phyloP scores from a whole-genome alignment of 2,113 vertebrate genomes.

The Chrysochloris asiatica region DNA sequence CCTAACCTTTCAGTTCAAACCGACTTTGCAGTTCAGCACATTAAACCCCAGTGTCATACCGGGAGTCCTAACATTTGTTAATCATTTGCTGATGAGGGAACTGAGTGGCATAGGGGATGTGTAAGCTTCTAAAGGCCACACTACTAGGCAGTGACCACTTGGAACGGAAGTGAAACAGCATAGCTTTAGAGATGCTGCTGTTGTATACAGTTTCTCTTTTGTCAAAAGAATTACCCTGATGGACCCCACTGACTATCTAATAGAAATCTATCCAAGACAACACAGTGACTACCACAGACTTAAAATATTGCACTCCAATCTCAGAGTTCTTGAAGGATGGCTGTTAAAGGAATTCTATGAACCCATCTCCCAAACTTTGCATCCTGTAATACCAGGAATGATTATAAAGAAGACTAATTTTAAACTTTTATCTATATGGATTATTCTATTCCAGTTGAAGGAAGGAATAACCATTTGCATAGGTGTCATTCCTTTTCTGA shows the following conservation, averaged over 20 bases:
- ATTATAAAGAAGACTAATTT: background rate
- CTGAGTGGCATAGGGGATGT: background rate
- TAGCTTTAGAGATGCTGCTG: background rate
- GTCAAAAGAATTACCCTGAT: background rate
- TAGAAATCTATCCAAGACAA: constrained; percentile 1
- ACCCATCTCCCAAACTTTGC: background rate
- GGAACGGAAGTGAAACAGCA: background rate
- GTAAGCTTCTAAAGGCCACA: background rate
- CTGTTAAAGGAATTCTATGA: background rate
- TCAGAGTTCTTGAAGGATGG: background rate
- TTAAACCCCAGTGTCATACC: too few relatives aligned
- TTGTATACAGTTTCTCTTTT: background rate
- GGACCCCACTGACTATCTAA: background rate
- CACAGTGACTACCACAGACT: too few relatives aligned
- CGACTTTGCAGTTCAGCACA: too few relatives aligned
- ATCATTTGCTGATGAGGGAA: background rate
- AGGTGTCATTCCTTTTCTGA: background rate
- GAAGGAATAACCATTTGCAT: background rate
- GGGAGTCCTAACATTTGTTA: background rate
- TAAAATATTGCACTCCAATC: background rate
- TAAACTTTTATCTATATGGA: background rate
- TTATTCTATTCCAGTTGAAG: background rate
- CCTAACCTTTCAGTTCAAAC: too few relatives aligned
- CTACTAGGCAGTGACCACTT: background rate
- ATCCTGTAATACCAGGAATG: background rate